Evolutionary conservation across 2,113 vertebrate species (phyloP).

Genomic region (Illadopsis cleaveri): DNA sequence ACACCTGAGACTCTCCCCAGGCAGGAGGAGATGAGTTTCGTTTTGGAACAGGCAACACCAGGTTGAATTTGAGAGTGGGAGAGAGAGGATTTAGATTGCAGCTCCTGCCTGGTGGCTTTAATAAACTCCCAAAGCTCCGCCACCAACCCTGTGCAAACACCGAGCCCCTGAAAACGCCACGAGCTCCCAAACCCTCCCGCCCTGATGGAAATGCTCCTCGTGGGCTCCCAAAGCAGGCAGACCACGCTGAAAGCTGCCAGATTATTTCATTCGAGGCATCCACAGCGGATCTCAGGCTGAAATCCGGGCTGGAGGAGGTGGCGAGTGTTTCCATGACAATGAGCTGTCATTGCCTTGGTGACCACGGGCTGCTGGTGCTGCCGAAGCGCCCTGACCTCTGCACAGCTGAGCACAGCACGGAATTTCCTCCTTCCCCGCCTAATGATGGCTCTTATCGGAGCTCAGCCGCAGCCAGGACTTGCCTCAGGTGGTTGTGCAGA

Average conservation of each 20-base stretch:
- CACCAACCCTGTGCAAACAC: not conserved
- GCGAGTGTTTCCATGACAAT: constrained; percentile 43
- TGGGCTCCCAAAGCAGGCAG: not conserved
- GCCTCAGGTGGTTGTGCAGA: not conserved
- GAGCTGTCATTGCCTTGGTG: constrained; percentile 35
- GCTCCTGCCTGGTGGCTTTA: not conserved
- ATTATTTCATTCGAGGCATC: not conserved
- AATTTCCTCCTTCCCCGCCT: not conserved
- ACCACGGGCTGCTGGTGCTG: not conserved
- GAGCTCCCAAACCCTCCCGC: not conserved
- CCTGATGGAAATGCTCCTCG: not conserved
- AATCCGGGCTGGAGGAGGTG: not conserved
- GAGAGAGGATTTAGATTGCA: not conserved
- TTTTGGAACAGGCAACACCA: not conserved
- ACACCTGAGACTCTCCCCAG: not conserved
- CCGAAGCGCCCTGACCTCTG: not conserved
- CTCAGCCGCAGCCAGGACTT: not conserved
- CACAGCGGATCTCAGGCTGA: not conserved
- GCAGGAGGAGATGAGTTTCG: not conserved
- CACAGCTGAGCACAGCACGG: not conserved
- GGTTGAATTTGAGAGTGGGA: not conserved
- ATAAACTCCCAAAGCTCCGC: not conserved
- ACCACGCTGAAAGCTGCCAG: not conserved
- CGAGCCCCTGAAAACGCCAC: not conserved
- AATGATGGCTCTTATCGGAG: not conserved